phyloP scores from a whole-genome alignment of 2,797 vertebrate species.

The Uromys caudimaculatus region DNA sequence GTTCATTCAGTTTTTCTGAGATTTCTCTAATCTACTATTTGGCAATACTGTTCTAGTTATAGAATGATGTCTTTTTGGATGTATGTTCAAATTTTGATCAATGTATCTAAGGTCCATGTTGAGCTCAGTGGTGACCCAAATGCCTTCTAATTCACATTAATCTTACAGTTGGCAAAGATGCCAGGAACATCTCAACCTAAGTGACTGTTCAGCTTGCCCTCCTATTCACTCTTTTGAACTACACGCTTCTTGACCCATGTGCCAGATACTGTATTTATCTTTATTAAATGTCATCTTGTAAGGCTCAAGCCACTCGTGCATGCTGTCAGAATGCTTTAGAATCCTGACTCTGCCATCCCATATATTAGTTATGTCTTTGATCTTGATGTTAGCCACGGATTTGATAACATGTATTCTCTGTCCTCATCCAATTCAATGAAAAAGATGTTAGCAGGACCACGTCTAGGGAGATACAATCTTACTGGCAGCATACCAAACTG shows the following conservation, averaged over 20 bases:
- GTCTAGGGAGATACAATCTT: background rate
- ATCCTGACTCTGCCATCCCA: constrained; percentile 42
- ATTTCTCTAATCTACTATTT: background rate
- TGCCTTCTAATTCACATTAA: background rate
- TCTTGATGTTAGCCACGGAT: constrained; percentile 53
- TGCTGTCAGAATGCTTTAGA: constrained; percentile 62
- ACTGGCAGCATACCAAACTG: background rate
- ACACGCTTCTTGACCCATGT: constrained; percentile 80
- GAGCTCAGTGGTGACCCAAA: background rate
- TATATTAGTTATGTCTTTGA: constrained; percentile 22
- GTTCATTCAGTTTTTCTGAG: background rate
- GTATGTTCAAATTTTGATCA: background rate
- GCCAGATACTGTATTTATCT: constrained; percentile 66
- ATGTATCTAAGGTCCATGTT: background rate
- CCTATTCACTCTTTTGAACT: constrained; percentile 34
- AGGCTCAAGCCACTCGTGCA: background rate
- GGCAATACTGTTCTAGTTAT: background rate
- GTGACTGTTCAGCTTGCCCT: background rate
- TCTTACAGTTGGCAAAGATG: background rate
- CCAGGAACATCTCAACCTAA: background rate
- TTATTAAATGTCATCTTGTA: constrained; percentile 66
- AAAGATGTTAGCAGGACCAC: constrained; percentile 30
- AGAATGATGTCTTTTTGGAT: background rate
- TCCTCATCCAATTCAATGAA: constrained; percentile 58
- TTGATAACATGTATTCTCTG: constrained; percentile 65